Percentiles rank a stretch among this genome's conserved stretches.
Evolutionary conservation across 2,888 invertebrate species (phyloP).

Genomic region (Fissipunctia ypsillon): DNA sequence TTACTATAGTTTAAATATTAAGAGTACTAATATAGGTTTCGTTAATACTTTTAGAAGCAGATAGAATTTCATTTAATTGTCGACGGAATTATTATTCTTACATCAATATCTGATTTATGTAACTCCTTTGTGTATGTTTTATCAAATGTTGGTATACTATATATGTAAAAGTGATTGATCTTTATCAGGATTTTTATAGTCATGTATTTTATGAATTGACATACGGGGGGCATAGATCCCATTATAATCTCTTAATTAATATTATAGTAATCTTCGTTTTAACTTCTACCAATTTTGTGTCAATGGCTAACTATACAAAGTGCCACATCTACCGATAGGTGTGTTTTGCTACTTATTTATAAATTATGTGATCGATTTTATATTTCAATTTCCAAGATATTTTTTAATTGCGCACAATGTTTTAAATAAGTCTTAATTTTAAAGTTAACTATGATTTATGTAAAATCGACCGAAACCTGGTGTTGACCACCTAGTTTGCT

Average conservation of each 20-base stretch:
- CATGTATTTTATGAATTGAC: constrained; percentile 62
- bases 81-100: constrained; percentile 50
- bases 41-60: constrained; percentile 53
- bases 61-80: constrained; percentile 51
- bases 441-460: constrained; percentile 46
- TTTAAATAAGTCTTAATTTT: constrained; percentile 57
- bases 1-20: constrained; percentile 72
- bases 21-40: constrained; percentile 67
- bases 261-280: constrained; percentile 54
- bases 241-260: constrained; percentile 63
- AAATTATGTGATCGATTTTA: constrained; percentile 49
- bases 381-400: constrained; percentile 51
- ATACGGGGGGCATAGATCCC: constrained; percentile 55
- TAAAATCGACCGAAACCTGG: constrained; percentile 31
- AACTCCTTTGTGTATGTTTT: constrained; percentile 55
- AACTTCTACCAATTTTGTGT: constrained; percentile 45
- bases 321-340: constrained; percentile 67
- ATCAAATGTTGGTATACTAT: constrained; percentile 55
- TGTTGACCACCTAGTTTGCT: constrained; percentile 35
- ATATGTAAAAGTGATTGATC: constrained; percentile 52
- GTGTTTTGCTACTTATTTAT: constrained; percentile 51
- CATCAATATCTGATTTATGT: constrained; percentile 49
- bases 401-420: constrained; percentile 65
- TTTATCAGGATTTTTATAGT: constrained; percentile 62
- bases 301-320: constrained; percentile 65